Evolutionary conservation across 2,888 invertebrate genomes (phyloP), one percentile per base, ranked within the genome.

Genomic region (Parochlus steinenii): DNA sequence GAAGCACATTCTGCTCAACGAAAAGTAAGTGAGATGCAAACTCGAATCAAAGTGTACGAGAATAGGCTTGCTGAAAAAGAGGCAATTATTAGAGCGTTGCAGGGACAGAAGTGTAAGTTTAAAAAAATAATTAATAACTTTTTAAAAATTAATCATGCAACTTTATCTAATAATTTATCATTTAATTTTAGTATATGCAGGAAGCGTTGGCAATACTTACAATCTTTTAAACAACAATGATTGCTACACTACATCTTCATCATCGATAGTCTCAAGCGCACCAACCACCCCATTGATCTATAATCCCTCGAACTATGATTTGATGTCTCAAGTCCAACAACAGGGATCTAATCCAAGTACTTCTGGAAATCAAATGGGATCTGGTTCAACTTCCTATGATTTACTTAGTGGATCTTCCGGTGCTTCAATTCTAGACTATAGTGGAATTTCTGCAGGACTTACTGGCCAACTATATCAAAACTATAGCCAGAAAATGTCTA

Each of bases 31-130:
- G 86, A 86, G 52, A 62, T 85, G 14, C 86, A 87, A 59, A 73
- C 81, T 51, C 77, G 76, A 81, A 82, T 59, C 45, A 86, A 86
- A 55, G 82, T 83, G 55, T 59, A 85, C 42, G 86, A 89, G 56
- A 82, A 83, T 4, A 82, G 85, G 52, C 67, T 89, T 38, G 82
- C 83, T 0, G 87, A 89, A 54, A 73, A 79, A 38, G 87, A 90
- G 52, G 86, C 86, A 1, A 83, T 89, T 80, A 83, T 90, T 46
- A 73, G 79, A 46, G 83, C 86, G 15, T 64, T 87, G 26, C 85
- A 87, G 60, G 79, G 79, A 46, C 79, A 80, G 40, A 46, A 46
- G 41, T 42, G 46, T 46, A 42, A 38, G 33, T 34, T 16, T 14
- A 16, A 29, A 2, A 22, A 22, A 22, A 22, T 22, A 8, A 10